Percentiles rank a stretch among this genome's conserved stretches.
phyloP scores from a whole-genome alignment of 2,113 vertebrate genomes.

The Paramormyrops kingsleyae region DNA sequence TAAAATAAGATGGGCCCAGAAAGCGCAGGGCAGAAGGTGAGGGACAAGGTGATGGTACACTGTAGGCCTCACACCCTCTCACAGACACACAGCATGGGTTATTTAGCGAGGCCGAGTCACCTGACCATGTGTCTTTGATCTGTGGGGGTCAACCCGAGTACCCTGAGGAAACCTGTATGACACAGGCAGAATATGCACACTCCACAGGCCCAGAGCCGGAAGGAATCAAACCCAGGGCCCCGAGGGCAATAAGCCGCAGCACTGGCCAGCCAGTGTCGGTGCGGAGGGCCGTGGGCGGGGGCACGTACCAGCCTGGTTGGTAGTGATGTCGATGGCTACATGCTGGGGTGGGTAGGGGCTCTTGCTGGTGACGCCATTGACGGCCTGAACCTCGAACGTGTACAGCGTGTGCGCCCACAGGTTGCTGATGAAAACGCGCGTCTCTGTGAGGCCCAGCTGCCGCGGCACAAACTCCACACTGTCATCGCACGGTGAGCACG shows the following conservation, averaged over 20 bases:
- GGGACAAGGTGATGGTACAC: background rate
- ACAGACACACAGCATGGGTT: background rate
- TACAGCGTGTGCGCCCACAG: conserved; percentile 91
- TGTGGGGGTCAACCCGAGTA: background rate
- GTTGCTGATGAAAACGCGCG: conserved; percentile 90
- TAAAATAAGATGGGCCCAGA: background rate
- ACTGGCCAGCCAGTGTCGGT: background rate
- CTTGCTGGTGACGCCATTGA: conserved; percentile 91
- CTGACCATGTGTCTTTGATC: background rate
- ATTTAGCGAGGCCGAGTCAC: background rate
- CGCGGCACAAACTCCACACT: conserved; percentile 90
- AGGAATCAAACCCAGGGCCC: background rate
- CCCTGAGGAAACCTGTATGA: background rate
- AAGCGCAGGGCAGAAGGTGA: background rate
- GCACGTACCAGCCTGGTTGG: conserved; percentile 90
- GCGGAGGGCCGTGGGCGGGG: background rate
- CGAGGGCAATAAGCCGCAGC: background rate
- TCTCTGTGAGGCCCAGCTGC: conserved; percentile 85
- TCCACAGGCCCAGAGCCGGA: background rate
- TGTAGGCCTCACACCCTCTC: background rate
- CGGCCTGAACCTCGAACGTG: conserved; percentile 92
- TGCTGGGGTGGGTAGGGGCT: conserved; percentile 92
- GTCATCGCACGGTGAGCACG: conserved; percentile 92
- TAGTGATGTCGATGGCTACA: conserved; percentile 93
- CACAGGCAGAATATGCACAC: background rate